Evolutionary conservation across 1,140 invertebrate species (phyloP), one percentile per base, ranked within the genome.

Genomic region (Drosophila cardini): DNA sequence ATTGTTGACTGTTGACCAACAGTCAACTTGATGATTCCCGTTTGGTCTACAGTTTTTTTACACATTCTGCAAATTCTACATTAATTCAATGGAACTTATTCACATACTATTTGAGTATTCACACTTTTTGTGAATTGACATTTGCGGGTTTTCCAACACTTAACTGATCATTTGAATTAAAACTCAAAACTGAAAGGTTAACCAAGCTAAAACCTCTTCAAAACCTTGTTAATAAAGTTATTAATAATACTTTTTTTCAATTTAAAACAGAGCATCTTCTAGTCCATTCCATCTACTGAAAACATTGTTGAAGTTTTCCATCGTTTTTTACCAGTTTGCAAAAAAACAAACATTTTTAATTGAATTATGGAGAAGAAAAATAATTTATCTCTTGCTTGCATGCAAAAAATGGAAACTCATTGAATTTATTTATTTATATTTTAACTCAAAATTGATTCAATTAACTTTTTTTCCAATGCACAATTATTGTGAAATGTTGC

Each of bases 311-410:
- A 45, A 55, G 50, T 42, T 67, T 45, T 46, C 34, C 16, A 26
- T 63, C 70, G 65, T 69, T 56, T 26, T 60, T 38, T 38, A 43
- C 61, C 62, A 55, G 36, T 58, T 58, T 13, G 21, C 32, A 15
- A 38, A 15, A 62, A 80, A 85, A 60, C 73, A 61, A n/a, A n/a
- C 56, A 71, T 52, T 74, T 74, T 62, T 87, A 86, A 86, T 86
- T 87, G 72, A 87, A 86, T 86, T 86, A 87, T 83, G 62, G 46
- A 57, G 40, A 73, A 80, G 57, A 63, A 77, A 89, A 64, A 74
- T 72, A 72, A 68, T 62, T 74, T 64, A 26, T 48, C 15, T 72
- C 16, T 30, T 11, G 52, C 43, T 16, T 52, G 21, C 21, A 48
- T 52, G 2, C 21, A 11, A 50, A 60, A 53, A 50, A 50, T 21